A percentile compares a stretch with the other conserved stretches of the same genome.
These are phyloP conservation scores for Patella vulgata DNA, from an alignment of 1,140 invertebrate species.

Conservation along the genomic window DNA sequence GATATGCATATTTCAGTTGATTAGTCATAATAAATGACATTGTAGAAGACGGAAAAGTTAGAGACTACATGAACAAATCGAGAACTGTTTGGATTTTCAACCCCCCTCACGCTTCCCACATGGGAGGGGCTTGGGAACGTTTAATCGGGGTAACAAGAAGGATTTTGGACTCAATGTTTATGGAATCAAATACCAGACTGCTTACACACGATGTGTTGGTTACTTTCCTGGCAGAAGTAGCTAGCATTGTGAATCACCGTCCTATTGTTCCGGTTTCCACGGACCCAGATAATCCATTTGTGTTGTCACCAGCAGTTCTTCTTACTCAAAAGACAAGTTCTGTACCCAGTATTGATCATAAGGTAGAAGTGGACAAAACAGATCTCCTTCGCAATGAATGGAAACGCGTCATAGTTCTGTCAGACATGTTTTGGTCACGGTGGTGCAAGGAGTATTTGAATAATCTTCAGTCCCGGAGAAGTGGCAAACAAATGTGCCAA, in stretches of 20 bases:
- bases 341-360: neutral
- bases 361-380: constrained; percentile 6
- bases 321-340: constrained; percentile 26
- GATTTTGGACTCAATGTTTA: constrained; percentile 42
- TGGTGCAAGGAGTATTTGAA: constrained; percentile 23
- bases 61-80: constrained; percentile 9
- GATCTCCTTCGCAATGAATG: constrained; percentile 27
- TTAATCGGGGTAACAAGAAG: too few relatives aligned
- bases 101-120: too few relatives aligned
- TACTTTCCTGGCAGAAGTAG: constrained; percentile 36
- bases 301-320: constrained; percentile 28
- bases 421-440: constrained; percentile 27
- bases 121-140: too few relatives aligned
- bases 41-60: too few relatives aligned
- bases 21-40: too few relatives aligned
- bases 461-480: constrained; percentile 26
- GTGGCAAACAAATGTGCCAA: constrained; percentile 10
- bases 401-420: constrained; percentile 32
- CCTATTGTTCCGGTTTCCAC: too few relatives aligned
- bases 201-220: constrained; percentile 39
- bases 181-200: too few relatives aligned
- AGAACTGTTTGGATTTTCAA: constrained; percentile 6
- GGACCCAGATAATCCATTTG: constrained; percentile 25
- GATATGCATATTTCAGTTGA: too few relatives aligned
- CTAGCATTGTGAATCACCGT: constrained; percentile 37